phyloP scores from a whole-genome alignment of 2,797 vertebrate species.

The Vespertilio murinus region DNA sequence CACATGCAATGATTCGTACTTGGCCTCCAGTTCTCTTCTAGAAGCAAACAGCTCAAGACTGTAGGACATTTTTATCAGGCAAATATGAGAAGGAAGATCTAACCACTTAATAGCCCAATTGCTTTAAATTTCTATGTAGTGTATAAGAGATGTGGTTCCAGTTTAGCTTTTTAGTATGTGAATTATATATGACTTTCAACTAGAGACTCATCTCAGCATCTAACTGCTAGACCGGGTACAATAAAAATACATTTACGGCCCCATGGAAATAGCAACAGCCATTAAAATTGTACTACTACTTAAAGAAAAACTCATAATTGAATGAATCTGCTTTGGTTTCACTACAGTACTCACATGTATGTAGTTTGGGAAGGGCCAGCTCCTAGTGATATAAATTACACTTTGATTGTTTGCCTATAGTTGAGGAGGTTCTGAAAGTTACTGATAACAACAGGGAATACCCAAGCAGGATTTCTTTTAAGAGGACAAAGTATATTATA shows the following conservation, averaged over 20 bases:
- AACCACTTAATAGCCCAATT: neutral
- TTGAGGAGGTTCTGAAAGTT: neutral
- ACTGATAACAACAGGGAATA: neutral
- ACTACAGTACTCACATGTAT: neutral
- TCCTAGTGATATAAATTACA: neutral
- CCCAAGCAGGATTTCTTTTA: neutral
- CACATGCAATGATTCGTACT: no score
- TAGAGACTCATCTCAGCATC: neutral
- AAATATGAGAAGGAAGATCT: neutral
- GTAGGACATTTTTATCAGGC: neutral
- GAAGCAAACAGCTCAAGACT: neutral
- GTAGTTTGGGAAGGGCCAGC: neutral
- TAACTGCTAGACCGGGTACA: slow-evolving; percentile 37
- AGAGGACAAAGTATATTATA: neutral
- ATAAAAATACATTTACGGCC: slow-evolving; percentile 44
- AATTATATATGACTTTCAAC: slow-evolving; percentile 51
- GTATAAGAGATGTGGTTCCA: slow-evolving; percentile 14
- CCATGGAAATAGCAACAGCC: slow-evolving; percentile 10
- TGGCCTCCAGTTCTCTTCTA: neutral
- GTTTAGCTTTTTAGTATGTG: neutral
- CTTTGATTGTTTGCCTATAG: neutral
- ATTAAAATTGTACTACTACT: slow-evolving; percentile 17
- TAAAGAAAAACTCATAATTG: slow-evolving; percentile 53
- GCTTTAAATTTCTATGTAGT: neutral
- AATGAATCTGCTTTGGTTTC: slow-evolving; percentile 41